Percentiles rank a stretch among this genome's conserved stretches.
These are phyloP conservation scores for Coccyzus lansbergi DNA, from an alignment of 2,797 vertebrate species.

Conservation along the genomic window DNA sequence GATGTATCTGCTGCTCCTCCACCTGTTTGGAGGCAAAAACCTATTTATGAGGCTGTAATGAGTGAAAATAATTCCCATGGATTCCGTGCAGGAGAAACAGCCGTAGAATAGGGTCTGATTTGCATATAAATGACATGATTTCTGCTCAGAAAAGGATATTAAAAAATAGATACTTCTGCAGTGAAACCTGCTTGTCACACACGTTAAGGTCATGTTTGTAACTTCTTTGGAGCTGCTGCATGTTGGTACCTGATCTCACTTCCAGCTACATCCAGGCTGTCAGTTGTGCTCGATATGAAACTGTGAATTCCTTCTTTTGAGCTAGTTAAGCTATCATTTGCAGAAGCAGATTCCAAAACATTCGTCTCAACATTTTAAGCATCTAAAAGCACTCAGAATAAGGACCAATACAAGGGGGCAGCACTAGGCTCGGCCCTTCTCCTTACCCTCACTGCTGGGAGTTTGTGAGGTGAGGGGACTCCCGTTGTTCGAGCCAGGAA, in stretches of 20 bases:
- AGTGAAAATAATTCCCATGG: conserved; percentile 82
- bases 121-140: conserved; percentile 86
- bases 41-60: conserved; percentile 84
- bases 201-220: conserved; percentile 75
- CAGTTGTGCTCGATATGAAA: conserved; percentile 58
- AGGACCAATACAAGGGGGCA: not conserved
- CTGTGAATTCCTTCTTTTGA: conserved; percentile 67
- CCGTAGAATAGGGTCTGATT: conserved; percentile 77
- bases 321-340: conserved; percentile 69
- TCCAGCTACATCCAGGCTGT: conserved; percentile 56
- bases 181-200: conserved; percentile 74
- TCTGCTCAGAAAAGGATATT: conserved; percentile 79
- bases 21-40: conserved; percentile 76
- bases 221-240: conserved; percentile 72
- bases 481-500: not conserved
- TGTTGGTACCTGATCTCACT: conserved; percentile 67
- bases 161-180: conserved; percentile 78
- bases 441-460: not conserved
- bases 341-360: conserved; percentile 41
- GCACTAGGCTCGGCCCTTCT: not conserved
- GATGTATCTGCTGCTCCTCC: conserved; percentile 67
- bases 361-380: conserved; percentile 68
- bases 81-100: conserved; percentile 76
- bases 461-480: not conserved
- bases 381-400: conserved; percentile 57